Conservation (phyloP, 2,113 vertebrate species). For the Hucho hucho region DNA sequence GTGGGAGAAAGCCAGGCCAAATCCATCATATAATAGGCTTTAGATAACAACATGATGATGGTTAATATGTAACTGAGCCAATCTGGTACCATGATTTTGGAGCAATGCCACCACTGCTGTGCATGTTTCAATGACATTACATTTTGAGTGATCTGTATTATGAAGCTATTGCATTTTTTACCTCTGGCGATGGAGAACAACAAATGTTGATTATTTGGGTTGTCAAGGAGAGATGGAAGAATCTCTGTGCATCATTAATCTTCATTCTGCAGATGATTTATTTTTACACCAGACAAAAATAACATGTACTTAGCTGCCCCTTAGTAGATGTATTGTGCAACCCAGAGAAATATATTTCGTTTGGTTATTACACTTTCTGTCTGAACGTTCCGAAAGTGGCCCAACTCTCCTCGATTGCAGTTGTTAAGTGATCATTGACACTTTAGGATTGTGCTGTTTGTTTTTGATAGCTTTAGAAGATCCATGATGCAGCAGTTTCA, state of each 20-base stretch:
- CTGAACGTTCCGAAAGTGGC: no score
- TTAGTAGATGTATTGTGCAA: no score
- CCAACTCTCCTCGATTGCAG: no score
- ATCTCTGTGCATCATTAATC: background rate
- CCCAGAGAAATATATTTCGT: no score
- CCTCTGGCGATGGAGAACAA: no score
- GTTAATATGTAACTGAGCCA: conserved; percentile 44
- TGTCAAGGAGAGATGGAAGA: background rate
- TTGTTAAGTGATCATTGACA: no score
- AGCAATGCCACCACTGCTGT: conserved; percentile 23
- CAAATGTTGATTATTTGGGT: no score
- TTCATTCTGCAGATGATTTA: background rate
- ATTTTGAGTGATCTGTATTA: conserved; percentile 30
- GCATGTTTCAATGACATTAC: conserved; percentile 30
- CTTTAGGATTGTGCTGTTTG: no score
- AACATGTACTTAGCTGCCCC: background rate
- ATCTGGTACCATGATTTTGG: conserved; percentile 27
- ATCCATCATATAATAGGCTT: conserved; percentile 52
- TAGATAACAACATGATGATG: conserved; percentile 46
- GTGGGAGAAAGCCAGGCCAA: conserved; percentile 24
- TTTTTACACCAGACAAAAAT: background rate
- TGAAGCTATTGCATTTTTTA: conserved; percentile 28
- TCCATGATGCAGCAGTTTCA: no score
- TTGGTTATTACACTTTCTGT: no score
- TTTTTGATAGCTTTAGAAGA: no score